Conservation (phyloP, 1,140 invertebrate genomes). For the Tenebrio molitor region DNA sequence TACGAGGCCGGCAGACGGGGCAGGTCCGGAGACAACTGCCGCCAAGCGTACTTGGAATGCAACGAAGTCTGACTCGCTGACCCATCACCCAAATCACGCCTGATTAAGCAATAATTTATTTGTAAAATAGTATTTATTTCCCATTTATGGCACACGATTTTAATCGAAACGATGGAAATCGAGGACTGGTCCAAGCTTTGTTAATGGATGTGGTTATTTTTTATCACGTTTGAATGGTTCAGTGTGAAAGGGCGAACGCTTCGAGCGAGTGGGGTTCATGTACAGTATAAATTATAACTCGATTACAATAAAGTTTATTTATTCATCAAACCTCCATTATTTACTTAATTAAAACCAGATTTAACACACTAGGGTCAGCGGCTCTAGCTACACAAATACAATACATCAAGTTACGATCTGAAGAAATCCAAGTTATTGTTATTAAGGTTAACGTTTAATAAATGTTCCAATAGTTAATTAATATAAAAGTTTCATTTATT, state of each 20-base stretch:
- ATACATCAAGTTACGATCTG: no score
- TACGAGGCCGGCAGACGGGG: slow-evolving; percentile 88
- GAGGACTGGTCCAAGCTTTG: slow-evolving; percentile 32
- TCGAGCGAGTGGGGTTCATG: slow-evolving; percentile 26
- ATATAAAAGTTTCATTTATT: no score
- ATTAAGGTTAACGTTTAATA: no score
- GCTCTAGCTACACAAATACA: not conserved
- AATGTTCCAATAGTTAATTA: no score
- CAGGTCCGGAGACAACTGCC: slow-evolving; percentile 86
- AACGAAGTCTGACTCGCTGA: slow-evolving; percentile 78
- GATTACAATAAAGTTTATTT: slow-evolving; percentile 38
- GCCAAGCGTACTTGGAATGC: slow-evolving; percentile 85
- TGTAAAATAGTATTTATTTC: slow-evolving; percentile 48
- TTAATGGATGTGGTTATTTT: slow-evolving; percentile 32
- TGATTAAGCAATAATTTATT: slow-evolving; percentile 41
- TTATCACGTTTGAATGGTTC: slow-evolving; percentile 16
- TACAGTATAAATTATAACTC: slow-evolving; percentile 38
- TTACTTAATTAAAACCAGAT: slow-evolving; percentile 19
- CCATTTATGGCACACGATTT: slow-evolving; percentile 27
- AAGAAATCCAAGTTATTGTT: no score
- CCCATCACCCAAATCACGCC: slow-evolving; percentile 10
- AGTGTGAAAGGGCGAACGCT: slow-evolving; percentile 15
- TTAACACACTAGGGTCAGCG: not conserved
- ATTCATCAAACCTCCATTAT: slow-evolving; percentile 32
- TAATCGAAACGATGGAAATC: slow-evolving; percentile 31